These are phyloP conservation scores for Drosophila ficusphila DNA, from an alignment of 1,140 invertebrate species.

Conservation along the genomic window DNA sequence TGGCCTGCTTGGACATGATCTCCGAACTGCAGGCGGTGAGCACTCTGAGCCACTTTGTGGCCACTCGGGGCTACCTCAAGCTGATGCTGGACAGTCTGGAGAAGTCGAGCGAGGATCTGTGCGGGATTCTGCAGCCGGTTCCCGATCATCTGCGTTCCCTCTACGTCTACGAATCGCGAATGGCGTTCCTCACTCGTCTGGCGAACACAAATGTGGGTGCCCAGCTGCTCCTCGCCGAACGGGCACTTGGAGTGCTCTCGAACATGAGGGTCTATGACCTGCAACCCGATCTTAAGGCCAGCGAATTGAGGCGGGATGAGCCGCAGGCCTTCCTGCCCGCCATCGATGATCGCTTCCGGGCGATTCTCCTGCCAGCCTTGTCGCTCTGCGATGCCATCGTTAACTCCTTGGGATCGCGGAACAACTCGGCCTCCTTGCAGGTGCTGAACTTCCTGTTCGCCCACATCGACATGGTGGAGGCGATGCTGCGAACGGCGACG, in stretches of 20 bases:
- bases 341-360: constrained; percentile 89
- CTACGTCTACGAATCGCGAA: constrained; percentile 95
- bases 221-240: constrained; percentile 90
- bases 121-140: constrained; percentile 88
- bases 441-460: constrained; percentile 91
- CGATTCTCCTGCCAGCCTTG: constrained; percentile 92
- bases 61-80: constrained; percentile 92
- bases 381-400: constrained; percentile 92
- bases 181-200: constrained; percentile 91
- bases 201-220: constrained; percentile 90
- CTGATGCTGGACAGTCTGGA: constrained; percentile 92
- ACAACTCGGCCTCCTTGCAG: constrained; percentile 91
- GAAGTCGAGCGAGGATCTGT: constrained; percentile 90
- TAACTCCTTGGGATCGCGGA: constrained; percentile 92
- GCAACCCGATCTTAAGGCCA: constrained; percentile 88
- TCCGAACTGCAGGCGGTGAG: constrained; percentile 89
- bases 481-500: constrained; percentile 88
- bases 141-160: constrained; percentile 90
- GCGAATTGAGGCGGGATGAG: constrained; percentile 27
- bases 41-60: constrained; percentile 90
- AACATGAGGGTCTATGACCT: constrained; percentile 91
- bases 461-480: constrained; percentile 92
- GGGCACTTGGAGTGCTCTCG: constrained; percentile 89
- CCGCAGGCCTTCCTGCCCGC: constrained; percentile 86
- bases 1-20: constrained; percentile 92